A percentile compares a stretch with the other conserved stretches of the same genome.
Evolutionary conservation across 2,888 invertebrate genomes (phyloP).

Genomic region (Caenorhabditis auriculariae): DNA sequence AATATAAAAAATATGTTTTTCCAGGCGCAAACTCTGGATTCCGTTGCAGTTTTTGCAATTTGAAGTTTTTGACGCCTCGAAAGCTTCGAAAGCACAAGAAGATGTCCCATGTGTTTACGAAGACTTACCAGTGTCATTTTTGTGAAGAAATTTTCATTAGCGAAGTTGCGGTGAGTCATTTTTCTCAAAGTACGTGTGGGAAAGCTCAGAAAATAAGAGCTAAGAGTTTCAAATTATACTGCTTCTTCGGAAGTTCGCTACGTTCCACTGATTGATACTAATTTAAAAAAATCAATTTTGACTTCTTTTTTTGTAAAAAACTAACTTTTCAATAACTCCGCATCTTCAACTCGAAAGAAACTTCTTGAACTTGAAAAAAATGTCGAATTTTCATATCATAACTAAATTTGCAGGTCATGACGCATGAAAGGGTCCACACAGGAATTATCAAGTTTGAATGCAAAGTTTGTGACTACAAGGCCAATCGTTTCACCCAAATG

Average conservation of each 20-base stretch:
- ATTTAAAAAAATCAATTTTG: too few relatives aligned
- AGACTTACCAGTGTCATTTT: constrained; percentile 59
- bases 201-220: too few relatives aligned
- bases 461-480: constrained; percentile 45
- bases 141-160: constrained; percentile 58
- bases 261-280: too few relatives aligned
- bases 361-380: not conserved
- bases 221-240: too few relatives aligned
- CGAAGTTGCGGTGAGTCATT: constrained; percentile 31
- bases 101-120: constrained; percentile 59
- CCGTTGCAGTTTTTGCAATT: constrained; percentile 50
- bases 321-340: too few relatives aligned
- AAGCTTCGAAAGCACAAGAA: constrained; percentile 62
- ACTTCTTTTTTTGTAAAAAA: too few relatives aligned
- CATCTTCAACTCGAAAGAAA: too few relatives aligned
- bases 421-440: constrained; percentile 63
- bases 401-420: constrained; percentile 42
- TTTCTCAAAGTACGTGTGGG: too few relatives aligned
- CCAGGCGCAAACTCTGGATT: constrained; percentile 45
- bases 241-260: too few relatives aligned
- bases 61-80: constrained; percentile 59
- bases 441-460: constrained; percentile 63
- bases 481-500: constrained; percentile 54
- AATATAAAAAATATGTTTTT: too few relatives aligned
- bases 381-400: not conserved